Conservation (phyloP, 2,888 invertebrate species). For the Cosmia pyralina region DNA sequence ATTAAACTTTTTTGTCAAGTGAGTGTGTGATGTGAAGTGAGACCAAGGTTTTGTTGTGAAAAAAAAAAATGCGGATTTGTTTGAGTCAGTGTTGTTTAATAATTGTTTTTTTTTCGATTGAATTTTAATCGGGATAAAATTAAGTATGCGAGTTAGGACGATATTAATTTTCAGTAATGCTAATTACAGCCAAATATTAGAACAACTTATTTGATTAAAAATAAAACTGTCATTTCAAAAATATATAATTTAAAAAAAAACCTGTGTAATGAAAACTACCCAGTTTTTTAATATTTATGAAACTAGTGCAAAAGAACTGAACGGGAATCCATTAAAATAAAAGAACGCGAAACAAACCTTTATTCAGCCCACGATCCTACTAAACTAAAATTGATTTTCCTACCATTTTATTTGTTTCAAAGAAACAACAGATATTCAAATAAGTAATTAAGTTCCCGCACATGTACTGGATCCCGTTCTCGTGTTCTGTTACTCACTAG, state of each 20-base stretch:
- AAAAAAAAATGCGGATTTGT: conserved; percentile 13
- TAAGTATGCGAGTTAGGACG: not conserved
- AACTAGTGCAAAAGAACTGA: not conserved
- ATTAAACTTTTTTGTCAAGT: conserved; percentile 6
- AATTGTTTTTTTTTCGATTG: not conserved
- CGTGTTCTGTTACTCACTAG: conserved; percentile 32
- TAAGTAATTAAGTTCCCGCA: conserved; percentile 36
- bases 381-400: conserved; percentile 8
- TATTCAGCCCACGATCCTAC: conserved; percentile 3
- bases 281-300: conserved; percentile 5
- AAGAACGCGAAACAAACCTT: not conserved
- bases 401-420: conserved; percentile 24
- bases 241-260: not conserved
- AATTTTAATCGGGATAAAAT: not conserved
- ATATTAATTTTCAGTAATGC: too few species aligned
- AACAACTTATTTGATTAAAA: not conserved
- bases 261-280: not conserved
- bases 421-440: conserved; percentile 41
- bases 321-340: not conserved
- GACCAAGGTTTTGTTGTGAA: conserved; percentile 14
- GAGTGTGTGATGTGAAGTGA: conserved; percentile 61
- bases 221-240: not conserved
- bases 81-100: conserved; percentile 21
- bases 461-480: conserved; percentile 46
- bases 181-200: not conserved